Conservation (phyloP, 2,113 vertebrate species). For the Taurulus bubalis region DNA sequence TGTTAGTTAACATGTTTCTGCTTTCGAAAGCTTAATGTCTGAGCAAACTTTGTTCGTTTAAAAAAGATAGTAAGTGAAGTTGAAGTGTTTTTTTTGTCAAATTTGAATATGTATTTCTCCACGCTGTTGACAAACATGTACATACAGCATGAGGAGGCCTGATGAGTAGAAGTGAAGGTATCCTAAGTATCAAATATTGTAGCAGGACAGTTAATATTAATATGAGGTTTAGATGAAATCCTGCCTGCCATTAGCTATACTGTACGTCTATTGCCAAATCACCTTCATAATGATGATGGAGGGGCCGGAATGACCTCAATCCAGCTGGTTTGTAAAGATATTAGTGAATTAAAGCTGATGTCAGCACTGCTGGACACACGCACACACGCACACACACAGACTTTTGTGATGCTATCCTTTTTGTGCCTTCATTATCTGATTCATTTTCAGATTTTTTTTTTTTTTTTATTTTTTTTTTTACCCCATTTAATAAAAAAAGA, state of each 20-base stretch:
- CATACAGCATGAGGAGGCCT: neutral
- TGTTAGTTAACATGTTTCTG: neutral
- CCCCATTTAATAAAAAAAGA: neutral
- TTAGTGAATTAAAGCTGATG: slow-evolving; percentile 46
- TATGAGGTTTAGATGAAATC: slow-evolving; percentile 22
- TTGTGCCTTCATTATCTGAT: neutral
- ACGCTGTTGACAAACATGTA: neutral
- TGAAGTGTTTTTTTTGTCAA: neutral
- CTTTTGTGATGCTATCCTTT: neutral
- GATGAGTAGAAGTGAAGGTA: neutral
- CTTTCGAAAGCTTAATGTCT: neutral
- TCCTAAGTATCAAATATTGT: neutral
- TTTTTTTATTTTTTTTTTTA: neutral
- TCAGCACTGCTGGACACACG: neutral
- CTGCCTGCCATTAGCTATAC: slow-evolving; percentile 32
- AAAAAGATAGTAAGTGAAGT: neutral
- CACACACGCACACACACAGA: neutral
- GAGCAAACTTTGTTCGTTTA: neutral
- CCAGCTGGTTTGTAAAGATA: slow-evolving; percentile 47
- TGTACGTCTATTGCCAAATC: slow-evolving; percentile 27
- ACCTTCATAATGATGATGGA: slow-evolving; percentile 47
- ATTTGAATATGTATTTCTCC: neutral
- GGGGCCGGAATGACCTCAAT: slow-evolving; percentile 48
- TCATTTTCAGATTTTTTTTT: neutral
- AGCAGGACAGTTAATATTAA: slow-evolving; percentile 20